Conservation (phyloP, 1,140 invertebrate genomes). For the Drosophila pectinifera region DNA sequence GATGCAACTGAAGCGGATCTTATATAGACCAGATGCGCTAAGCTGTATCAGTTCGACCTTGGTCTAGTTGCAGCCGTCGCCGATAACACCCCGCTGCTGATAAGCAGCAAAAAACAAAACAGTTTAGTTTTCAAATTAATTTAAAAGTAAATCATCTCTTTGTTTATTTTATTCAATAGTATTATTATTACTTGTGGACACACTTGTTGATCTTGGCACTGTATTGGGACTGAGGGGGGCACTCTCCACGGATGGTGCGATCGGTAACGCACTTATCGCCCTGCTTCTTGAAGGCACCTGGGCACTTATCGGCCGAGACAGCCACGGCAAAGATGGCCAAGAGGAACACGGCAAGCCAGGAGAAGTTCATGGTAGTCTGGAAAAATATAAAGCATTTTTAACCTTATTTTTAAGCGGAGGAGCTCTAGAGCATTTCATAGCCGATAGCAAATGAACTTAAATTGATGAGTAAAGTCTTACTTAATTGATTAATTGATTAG, state of each 20-base stretch:
- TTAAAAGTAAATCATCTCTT: background rate
- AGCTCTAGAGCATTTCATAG: background rate
- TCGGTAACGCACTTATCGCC: conserved; percentile 25
- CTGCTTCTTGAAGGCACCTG: conserved; percentile 44
- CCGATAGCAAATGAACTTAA: background rate
- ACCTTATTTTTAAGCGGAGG: no score
- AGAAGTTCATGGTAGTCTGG: conserved; percentile 67
- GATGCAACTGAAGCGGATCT: conserved; percentile 25
- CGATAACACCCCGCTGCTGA: conserved; percentile 24
- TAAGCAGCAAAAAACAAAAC: conserved; percentile 18
- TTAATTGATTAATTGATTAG: background rate
- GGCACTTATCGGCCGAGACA: conserved; percentile 60
- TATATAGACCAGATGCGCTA: conserved; percentile 36
- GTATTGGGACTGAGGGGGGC: conserved; percentile 56
- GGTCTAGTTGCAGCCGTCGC: conserved; percentile 3
- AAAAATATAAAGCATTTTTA: background rate
- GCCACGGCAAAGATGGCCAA: conserved; percentile 59
- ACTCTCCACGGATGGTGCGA: conserved; percentile 68
- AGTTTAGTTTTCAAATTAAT: conserved; percentile 25
- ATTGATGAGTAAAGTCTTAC: conserved; percentile 2
- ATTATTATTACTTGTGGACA: conserved; percentile 38
- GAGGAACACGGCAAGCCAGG: conserved; percentile 69
- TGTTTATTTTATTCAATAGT: conserved; percentile 22
- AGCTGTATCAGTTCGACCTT: conserved; percentile 30
- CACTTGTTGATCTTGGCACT: conserved; percentile 66